Evolutionary conservation across 2,888 invertebrate genomes (phyloP), one percentile per base, ranked within the genome.

Genomic region (Linnaemya vulpina): DNA sequence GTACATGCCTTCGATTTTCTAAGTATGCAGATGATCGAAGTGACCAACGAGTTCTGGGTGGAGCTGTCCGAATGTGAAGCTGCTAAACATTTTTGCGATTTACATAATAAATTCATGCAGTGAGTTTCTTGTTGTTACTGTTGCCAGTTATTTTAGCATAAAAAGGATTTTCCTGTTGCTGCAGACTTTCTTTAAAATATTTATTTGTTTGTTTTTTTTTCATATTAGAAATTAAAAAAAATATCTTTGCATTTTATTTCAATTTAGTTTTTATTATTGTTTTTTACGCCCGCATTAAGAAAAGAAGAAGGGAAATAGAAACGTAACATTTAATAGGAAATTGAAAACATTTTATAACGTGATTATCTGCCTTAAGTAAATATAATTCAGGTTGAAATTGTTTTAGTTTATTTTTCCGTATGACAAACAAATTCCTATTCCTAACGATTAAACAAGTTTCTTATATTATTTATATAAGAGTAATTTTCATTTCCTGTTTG

Each of bases 31-130:
- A 22, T 38, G 25, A 73, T 58, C 17, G 78, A 87, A 65, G 87
- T 89, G 88, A 84, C 71, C 75, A 65, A 46, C 43, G 9, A 8
- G 30, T 30, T 9, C 30, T 53, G 71, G 55, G 17, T n/a, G 30
- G 43, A 9, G 9, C 65, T 71, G 71, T 83, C 60, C 78, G 70
- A 65, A 46, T 84, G 85, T 83, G 30, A 4, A 73, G 71, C 82
- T 86, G 71, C 35, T 30, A 78, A 81, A 85, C 73, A 40, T 81
- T 83, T 51, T 74, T 82, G 55, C 76, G 80, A 89, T 89, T 89
- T 90, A 87, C 90, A 90, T 91, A 91, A 91, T 90, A 89, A 89
- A 89, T 88, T 86, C 74, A 84, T 84, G 83, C 80, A 30, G 3
- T 30, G 30, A 30, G 30, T 30, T 30, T 30, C 30, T 30, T 30